These are phyloP conservation scores for Campylomormyrus numenius DNA, from an alignment of 2,113 vertebrate species.

Conservation along the genomic window DNA sequence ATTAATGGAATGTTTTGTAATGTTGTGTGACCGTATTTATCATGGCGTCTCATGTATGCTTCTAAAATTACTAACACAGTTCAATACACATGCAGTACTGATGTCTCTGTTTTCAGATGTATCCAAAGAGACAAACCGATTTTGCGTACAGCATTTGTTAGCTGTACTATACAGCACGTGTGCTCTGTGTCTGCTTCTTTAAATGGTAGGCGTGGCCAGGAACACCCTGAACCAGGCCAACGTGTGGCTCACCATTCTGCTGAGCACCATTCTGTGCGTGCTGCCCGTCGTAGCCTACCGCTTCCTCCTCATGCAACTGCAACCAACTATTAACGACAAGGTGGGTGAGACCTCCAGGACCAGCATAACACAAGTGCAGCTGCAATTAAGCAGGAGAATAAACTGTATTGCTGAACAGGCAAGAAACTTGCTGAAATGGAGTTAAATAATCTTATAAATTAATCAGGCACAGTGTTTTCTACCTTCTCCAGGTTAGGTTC, in stretches of 20 bases:
- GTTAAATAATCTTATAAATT: neutral
- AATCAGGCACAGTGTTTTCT: neutral
- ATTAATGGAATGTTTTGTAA: neutral
- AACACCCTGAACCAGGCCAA: conserved; percentile 76
- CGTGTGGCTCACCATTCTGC: conserved; percentile 76
- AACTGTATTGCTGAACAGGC: neutral
- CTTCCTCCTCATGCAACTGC: conserved; percentile 69
- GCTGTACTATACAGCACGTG: neutral
- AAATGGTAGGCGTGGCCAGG: conserved; percentile 68
- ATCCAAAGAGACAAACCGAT: neutral
- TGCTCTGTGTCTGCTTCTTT: conserved; percentile 23
- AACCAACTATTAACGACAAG: conserved; percentile 73
- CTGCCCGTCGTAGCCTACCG: conserved; percentile 71
- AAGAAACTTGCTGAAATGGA: neutral
- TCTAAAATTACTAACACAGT: neutral
- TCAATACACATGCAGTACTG: neutral
- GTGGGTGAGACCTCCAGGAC: conserved; percentile 50
- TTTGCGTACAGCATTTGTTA: neutral
- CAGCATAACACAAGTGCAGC: neutral
- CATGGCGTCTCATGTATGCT: neutral
- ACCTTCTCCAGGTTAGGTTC: conserved; percentile 61
- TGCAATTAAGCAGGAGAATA: neutral
- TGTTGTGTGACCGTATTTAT: neutral
- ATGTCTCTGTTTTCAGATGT: neutral
- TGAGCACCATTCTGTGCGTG: conserved; percentile 75